Evolutionary conservation across 1,140 invertebrate species (phyloP), one percentile per base, ranked within the genome.

Genomic region (Agrilus planipennis): DNA sequence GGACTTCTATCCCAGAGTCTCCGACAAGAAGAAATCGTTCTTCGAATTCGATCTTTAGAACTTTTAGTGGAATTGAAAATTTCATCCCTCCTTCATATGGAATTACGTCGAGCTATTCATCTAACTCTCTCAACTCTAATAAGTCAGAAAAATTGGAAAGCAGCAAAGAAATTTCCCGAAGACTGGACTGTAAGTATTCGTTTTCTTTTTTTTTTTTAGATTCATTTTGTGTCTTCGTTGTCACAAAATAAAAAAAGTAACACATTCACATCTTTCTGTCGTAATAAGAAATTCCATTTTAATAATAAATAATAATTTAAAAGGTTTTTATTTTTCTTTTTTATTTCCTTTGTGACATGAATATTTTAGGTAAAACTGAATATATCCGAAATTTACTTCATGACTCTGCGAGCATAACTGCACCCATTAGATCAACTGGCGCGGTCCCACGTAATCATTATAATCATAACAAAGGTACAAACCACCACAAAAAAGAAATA

Each of bases 361-460:
- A n/a, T n/a, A n/a, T 38, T 38, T n/a, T 46, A 58, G 55, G 55
- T 39, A 61, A 61, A 48, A 61, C 59, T 2, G 59, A 61, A 48
- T 61, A 61, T 38, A 61, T 61, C 29, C 45, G 57, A 36, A 61
- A 61, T 43, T 44, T 61, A 23, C 46, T 61, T 9, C 59, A 61
- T 41, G 59, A 61, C 38, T 58, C 56, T 1, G 59, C 59, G 18
- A 60, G 56, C 38, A 61, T 61, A 14, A 61, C 59, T n/a, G 57
- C 56, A 32, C 59, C 59, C 11, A 40, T 61, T 23, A 50, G 59
- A 29, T 40, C 42, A 10, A 59, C 44, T 23, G 54, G 49, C 9
- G 48, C 53, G 1, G 45, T 49, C 2, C 59, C 59, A 29, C 49
- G 59, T 31, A 61, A 61, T 44, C 54, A 60, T 44, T 58, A 57